Conservation (phyloP, 2,888 invertebrate genomes). For the Agonopterix arenella region DNA sequence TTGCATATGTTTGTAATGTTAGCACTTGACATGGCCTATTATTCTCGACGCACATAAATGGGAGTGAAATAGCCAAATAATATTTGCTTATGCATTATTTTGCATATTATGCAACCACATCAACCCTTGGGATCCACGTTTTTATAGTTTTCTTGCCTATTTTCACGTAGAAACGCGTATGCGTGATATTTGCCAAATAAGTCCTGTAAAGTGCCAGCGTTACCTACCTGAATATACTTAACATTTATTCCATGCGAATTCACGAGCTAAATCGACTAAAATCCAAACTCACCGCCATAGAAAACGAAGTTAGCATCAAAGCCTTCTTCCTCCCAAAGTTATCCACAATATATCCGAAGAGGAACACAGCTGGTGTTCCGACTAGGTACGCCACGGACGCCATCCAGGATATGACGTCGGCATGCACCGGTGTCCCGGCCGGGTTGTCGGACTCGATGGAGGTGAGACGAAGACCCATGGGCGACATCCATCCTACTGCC, state of each 20-base stretch:
- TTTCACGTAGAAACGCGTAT: too few relatives aligned
- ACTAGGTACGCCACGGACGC: constrained; percentile 75
- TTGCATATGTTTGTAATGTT: too few relatives aligned
- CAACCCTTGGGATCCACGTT: too few relatives aligned
- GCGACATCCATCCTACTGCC: constrained; percentile 76
- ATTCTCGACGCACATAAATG: too few relatives aligned
- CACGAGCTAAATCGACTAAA: not conserved
- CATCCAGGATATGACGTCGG: constrained; percentile 73
- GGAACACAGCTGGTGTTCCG: constrained; percentile 70
- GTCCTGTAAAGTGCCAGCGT: too few relatives aligned
- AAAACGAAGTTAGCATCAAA: constrained; percentile 54
- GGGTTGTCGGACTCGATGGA: constrained; percentile 47
- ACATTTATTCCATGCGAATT: not conserved
- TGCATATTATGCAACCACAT: too few relatives aligned
- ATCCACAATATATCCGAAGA: constrained; percentile 72
- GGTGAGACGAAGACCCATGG: constrained; percentile 71
- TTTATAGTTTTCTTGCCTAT: too few relatives aligned
- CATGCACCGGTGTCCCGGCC: constrained; percentile 52
- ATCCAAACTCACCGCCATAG: constrained; percentile 55
- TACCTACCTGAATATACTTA: too few relatives aligned
- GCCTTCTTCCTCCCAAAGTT: constrained; percentile 72
- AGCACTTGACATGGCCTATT: too few relatives aligned
- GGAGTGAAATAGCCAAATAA: too few relatives aligned
- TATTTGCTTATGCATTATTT: too few relatives aligned
- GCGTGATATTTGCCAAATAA: too few relatives aligned